A percentile compares a stretch with the other conserved stretches of the same genome.
Conservation (phyloP, 2,888 invertebrate genomes). For the Stratiomys singularior region DNA sequence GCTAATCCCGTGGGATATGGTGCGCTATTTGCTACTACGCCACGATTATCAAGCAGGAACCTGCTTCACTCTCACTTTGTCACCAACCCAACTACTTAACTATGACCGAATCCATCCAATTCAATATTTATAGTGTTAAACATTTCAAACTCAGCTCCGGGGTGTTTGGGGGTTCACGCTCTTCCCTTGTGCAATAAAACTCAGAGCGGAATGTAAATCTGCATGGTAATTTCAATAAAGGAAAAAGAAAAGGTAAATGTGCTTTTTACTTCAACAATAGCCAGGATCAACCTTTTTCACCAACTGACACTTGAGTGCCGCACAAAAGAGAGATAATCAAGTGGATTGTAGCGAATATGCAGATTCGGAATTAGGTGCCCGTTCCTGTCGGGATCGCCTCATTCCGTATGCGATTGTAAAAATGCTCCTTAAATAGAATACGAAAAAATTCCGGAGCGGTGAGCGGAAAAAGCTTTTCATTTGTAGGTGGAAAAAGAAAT, state of each 20-base stretch:
- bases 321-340: slow-evolving; percentile 44
- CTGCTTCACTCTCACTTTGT: not conserved
- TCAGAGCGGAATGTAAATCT: not conserved
- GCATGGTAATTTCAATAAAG: slow-evolving; percentile 41
- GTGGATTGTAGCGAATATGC: slow-evolving; percentile 39
- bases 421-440: slow-evolving; percentile 17
- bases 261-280: slow-evolving; percentile 31
- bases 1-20: slow-evolving; percentile 5
- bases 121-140: slow-evolving; percentile 41
- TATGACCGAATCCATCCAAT: slow-evolving; percentile 40
- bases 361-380: slow-evolving; percentile 20
- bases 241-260: slow-evolving; percentile 30
- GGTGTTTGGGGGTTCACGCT: slow-evolving; percentile 6
- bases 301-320: slow-evolving; percentile 36
- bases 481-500: slow-evolving; percentile 19
- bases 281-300: slow-evolving; percentile 45
- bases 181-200: not conserved
- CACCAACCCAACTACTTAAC: slow-evolving; percentile 38
- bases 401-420: slow-evolving; percentile 36
- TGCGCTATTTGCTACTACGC: not conserved
- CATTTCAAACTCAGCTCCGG: slow-evolving; percentile 27
- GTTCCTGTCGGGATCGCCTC: not conserved
- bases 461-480: slow-evolving; percentile 34
- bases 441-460: not conserved
- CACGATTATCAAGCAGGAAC: not conserved